Percentiles rank a stretch among this genome's conserved stretches.
phyloP scores from a whole-genome alignment of 2,797 vertebrate species.

The Pseudochirops cupreus region DNA sequence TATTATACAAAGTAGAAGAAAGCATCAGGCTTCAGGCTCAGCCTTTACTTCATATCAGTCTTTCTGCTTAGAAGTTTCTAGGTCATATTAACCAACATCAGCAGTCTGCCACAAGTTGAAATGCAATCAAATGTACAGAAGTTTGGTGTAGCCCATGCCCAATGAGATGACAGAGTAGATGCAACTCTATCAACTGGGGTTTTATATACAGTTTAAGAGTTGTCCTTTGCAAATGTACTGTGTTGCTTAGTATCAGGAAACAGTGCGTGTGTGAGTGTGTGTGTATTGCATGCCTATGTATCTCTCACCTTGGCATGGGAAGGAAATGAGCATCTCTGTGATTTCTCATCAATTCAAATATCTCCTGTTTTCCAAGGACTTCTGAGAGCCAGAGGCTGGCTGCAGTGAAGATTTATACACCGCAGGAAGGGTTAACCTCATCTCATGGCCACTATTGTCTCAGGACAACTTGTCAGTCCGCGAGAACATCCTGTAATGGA shows the following conservation, averaged over 20 bases:
- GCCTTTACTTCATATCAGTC: background rate
- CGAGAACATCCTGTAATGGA: conserved; percentile 95
- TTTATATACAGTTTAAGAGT: background rate
- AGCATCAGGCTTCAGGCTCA: background rate
- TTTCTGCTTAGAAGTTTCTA: background rate
- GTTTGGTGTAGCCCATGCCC: background rate
- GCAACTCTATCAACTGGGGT: background rate
- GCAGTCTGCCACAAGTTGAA: background rate
- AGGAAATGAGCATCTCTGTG: background rate
- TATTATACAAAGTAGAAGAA: background rate
- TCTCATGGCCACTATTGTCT: conserved; percentile 91
- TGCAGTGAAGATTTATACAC: conserved; percentile 82
- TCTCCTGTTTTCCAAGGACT: conserved; percentile 80
- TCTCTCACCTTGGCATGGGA: conserved; percentile 64
- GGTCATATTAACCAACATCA: background rate
- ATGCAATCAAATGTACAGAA: background rate
- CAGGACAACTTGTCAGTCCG: conserved; percentile 93
- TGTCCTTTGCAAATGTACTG: background rate
- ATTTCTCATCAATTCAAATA: conserved; percentile 73
- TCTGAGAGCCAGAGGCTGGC: conserved; percentile 74
- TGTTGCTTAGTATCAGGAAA: background rate
- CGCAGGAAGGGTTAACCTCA: conserved; percentile 93
- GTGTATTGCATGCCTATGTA: conserved; percentile 41
- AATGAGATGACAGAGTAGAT: background rate
- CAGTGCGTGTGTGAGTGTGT: background rate